Base-by-base conservation (phyloP, 2,113 vertebrate genomes). In the Otis tarda region DNA sequence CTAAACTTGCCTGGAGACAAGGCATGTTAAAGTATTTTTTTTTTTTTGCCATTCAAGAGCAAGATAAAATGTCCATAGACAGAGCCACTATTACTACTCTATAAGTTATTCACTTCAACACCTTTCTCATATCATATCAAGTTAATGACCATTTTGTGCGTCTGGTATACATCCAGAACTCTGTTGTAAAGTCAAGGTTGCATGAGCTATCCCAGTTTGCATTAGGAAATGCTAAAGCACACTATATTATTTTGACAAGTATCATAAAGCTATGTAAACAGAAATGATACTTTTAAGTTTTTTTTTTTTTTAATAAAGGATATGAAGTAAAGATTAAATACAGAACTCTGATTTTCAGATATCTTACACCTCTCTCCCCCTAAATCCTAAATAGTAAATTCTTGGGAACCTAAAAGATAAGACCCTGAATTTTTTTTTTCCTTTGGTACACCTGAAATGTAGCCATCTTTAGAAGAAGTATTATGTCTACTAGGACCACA, bases 91-190 rank as follows among this genome's bases (percentile, higher is more conserved):
- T 91, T 95, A 87, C 89, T 94, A 93, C 53, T 83, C 15, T 82
- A 53, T 70, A 87, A 92, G 89, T 95, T 96, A 93, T 76, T 96
- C 94, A 89, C 94, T 95, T 97, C 96, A 94, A 89, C 95, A 95
- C 92, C 74, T 92, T 91, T 94, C 89, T 89, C 82, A 47, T 96
- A 94, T 95, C 96, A 89, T 91, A 94, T 96, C 94, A 76, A 73
- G 83, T 73, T 82, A 96, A 92, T 95, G 92, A 85, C 89, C 27
- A 65, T 91, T 96, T 94, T 80, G 61, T 91, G 95, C 6, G 7
- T 92, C 96, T 96, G 96, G 95, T 96, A 91, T 95, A 79, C 59
- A 95, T 96, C 90, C 89, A 93, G 74, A 93, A 60, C 23, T 67
- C 25, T 75, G 65, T 39, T 87, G 74, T 87, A 91, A 84, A 87